phyloP scores from a whole-genome alignment of 2,113 vertebrate species.

The Cyphomyrus plagiostoma region DNA sequence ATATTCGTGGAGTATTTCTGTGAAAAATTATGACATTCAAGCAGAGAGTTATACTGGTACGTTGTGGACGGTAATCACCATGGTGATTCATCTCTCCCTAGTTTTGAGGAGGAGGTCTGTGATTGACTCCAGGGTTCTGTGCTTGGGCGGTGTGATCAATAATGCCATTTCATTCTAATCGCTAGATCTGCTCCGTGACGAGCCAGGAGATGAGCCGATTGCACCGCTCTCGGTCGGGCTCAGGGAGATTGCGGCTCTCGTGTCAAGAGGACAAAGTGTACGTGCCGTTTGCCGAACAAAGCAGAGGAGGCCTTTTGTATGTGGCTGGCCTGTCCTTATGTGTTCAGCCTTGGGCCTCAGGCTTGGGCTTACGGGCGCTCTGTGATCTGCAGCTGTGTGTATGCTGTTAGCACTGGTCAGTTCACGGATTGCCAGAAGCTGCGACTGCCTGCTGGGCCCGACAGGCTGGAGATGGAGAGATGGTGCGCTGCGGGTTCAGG shows the following conservation, averaged over 20 bases:
- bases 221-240: background rate
- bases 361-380: background rate
- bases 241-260: background rate
- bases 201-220: background rate
- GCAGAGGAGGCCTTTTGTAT: background rate
- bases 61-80: background rate
- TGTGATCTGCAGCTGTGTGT: background rate
- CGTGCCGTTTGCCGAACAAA: background rate
- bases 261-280: background rate
- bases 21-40: background rate
- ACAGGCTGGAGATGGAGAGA: background rate
- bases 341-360: background rate
- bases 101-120: background rate
- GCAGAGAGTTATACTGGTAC: background rate
- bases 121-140: background rate
- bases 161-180: background rate
- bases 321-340: too few species aligned
- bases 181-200: background rate
- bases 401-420: background rate
- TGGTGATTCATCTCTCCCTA: background rate
- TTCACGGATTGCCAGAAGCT: background rate
- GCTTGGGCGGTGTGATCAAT: conserved; percentile 1
- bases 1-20: background rate
- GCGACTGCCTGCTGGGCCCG: background rate
- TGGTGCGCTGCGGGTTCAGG: background rate